Evolutionary conservation across 1,140 invertebrate genomes (phyloP).

Genomic region (Geopemphigus sp.): DNA sequence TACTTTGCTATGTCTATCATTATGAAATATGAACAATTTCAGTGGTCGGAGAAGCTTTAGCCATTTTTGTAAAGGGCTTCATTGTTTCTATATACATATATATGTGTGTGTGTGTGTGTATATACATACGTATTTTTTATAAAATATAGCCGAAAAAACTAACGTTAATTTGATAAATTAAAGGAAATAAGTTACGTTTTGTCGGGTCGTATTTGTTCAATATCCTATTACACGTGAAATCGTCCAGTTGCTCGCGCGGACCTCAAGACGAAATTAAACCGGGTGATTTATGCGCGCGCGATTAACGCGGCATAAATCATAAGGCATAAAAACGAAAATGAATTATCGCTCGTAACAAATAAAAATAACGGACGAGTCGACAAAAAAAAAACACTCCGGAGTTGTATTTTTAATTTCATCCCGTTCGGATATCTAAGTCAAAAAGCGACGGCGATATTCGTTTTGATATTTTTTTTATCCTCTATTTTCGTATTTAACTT

Average conservation of each 20-base stretch:
- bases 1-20: neutral
- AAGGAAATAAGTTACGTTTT: constrained; percentile 24
- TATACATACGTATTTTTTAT: neutral
- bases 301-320: constrained; percentile 44
- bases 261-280: constrained; percentile 37
- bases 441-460: too few relatives aligned
- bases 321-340: constrained; percentile 24
- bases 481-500: too few relatives aligned
- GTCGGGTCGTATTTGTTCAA: constrained; percentile 16
- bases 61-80: neutral
- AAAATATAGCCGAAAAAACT: neutral
- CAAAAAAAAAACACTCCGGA: neutral
- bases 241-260: constrained; percentile 9
- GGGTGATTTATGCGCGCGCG: constrained; percentile 44
- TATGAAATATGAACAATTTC: neutral
- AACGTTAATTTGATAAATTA: constrained; percentile 29
- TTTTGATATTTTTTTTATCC: too few relatives aligned
- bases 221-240: constrained; percentile 45
- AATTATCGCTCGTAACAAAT: constrained; percentile 29
- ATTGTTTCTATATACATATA: constrained; percentile 6
- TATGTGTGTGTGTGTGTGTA: too few relatives aligned
- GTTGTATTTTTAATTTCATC: neutral
- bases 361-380: neutral
- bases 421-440: too few relatives aligned
- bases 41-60: neutral